Evolutionary conservation across 2,113 vertebrate species (phyloP).

Genomic region (Pelodiscus sinensis): DNA sequence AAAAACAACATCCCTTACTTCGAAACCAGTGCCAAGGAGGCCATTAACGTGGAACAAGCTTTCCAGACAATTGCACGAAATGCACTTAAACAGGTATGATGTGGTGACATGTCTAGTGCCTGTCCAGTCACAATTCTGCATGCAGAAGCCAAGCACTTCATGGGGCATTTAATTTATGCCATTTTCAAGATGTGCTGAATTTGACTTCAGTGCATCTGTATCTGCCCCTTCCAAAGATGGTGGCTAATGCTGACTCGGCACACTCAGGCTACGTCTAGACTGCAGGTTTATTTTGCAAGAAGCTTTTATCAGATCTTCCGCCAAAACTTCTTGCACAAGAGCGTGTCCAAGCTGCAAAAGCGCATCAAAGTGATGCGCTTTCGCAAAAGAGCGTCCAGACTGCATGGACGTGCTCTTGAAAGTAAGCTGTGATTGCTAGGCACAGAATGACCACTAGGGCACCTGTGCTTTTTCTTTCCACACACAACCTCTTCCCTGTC

Average conservation of each 20-base stretch:
- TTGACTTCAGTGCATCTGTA: background rate
- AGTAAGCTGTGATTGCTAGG: too few relatives aligned
- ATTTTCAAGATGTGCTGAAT: background rate
- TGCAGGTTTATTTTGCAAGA: too few relatives aligned
- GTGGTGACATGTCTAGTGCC: accelerated
- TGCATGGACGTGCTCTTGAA: too few relatives aligned
- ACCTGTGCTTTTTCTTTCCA: too few relatives aligned
- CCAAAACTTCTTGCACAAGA: too few relatives aligned
- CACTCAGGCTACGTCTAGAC: background rate
- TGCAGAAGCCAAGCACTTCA: too few relatives aligned
- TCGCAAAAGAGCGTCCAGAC: too few relatives aligned
- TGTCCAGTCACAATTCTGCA: background rate
- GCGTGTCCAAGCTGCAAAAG: too few relatives aligned
- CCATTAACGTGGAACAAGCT: slow-evolving; percentile 98
- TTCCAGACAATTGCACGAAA: slow-evolving; percentile 99
- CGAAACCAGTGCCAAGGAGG: slow-evolving; percentile 99
- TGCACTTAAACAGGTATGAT: slow-evolving; percentile 95
- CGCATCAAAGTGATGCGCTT: too few relatives aligned
- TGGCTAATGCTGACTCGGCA: background rate
- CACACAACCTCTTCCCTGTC: too few relatives aligned
- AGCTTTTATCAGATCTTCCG: too few relatives aligned
- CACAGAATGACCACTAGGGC: too few relatives aligned
- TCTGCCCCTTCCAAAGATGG: background rate
- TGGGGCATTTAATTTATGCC: background rate
- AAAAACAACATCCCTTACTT: slow-evolving; percentile 99